Conservation (phyloP, 2,888 invertebrate species). For the Standfussiana lucernea region DNA sequence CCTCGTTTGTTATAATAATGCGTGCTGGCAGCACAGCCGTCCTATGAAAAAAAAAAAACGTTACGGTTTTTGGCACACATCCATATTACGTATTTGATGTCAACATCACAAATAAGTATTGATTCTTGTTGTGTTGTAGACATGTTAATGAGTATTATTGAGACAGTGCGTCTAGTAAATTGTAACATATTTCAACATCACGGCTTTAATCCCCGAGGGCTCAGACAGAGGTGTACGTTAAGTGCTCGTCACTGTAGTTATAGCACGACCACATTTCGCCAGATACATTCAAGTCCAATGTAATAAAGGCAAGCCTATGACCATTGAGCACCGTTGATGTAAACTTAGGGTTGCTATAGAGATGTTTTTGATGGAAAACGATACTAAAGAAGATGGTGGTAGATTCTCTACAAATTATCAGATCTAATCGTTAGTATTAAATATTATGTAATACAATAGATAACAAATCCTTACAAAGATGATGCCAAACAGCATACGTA, state of each 20-base stretch:
- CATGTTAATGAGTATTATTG: neutral
- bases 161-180: neutral
- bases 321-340: neutral
- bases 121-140: conserved; percentile 1
- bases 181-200: neutral
- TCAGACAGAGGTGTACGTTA: neutral
- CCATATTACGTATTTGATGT: conserved; percentile 33
- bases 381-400: neutral
- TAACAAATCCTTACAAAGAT: no score
- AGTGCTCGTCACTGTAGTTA: neutral
- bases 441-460: neutral
- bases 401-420: neutral
- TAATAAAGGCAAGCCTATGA: neutral
- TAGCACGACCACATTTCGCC: neutral
- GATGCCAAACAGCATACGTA: neutral
- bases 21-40: conserved; percentile 1
- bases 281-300: neutral
- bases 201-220: neutral
- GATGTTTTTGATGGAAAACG: neutral
- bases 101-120: conserved; percentile 6
- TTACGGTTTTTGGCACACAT: conserved; percentile 24
- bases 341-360: neutral
- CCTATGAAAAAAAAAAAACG: conserved; percentile 35
- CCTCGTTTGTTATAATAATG: conserved; percentile 17
- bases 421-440: neutral